Evolutionary conservation across 1,140 invertebrate species (phyloP), one percentile per base, ranked within the genome.

Genomic region (Drosophila ambigua): DNA sequence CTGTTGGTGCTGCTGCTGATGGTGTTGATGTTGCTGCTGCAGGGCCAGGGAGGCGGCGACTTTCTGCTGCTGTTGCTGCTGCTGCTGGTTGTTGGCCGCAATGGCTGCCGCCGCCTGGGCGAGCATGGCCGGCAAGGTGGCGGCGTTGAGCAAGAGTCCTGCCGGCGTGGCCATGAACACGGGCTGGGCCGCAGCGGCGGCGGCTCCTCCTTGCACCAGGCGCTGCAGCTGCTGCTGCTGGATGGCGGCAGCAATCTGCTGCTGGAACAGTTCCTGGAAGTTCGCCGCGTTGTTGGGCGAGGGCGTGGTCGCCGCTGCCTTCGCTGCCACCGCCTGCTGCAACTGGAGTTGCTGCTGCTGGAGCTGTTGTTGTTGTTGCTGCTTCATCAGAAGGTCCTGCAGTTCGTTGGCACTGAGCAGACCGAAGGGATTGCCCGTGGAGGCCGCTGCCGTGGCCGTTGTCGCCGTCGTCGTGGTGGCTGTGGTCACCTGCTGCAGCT

Each of bases 91-190:
- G 48, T 90, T 90, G 44, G 81, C 88, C 0, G 88, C 79, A 46
- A 90, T 68, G 24, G 90, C 88, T 0, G 84, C 84, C 5, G 89
- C 82, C 5, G 82, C 85, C 45, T 87, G 87, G 5, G 81, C 89
- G 46, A 91, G 44, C 89, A 91, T 91, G 2, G 91, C 87, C 0
- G 91, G 91, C 41, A 92, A 49, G 9, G 89, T 85, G 24, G 90
- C 87, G 0, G 90, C 89, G 45, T 91, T 92, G 4, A 92, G 54
- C 57, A 92, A 51, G 16, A 91, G 23, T 0, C 90, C 90, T 0
- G 85, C 79, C 5, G 91, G 80, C 28, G 91, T 92, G 23, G 91
- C 87, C 89, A 92, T 91, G 43, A 91, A 92, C 7, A 92, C 79
- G 6, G 89, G 91, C 53, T 91, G 90, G 11, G 87, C 80, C 8